Base-by-base conservation (phyloP, 53 echinoderm and acorn worm species). In the Apostichopus leukothele region DNA sequence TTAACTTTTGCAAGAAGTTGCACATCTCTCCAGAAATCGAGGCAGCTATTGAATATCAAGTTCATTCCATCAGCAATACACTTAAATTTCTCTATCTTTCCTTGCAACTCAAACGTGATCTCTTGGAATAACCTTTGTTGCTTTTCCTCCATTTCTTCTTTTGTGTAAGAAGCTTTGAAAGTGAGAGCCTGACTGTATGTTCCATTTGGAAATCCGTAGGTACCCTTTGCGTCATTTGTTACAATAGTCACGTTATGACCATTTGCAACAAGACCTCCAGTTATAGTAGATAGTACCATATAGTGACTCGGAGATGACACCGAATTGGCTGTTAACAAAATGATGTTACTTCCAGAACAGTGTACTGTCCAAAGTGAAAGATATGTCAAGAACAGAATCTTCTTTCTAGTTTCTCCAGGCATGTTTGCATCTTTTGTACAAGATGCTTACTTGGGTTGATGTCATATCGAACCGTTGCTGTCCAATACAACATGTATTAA, bases 181-280 rank as follows among this genome's bases (percentile, higher is more conserved):
- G 19, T 53, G 23, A 87, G 25, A 7, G 75, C 25, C 22, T 75
- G 74, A 18, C 74, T 75, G 75, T 71, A 87, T 21, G 88, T 54
- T 5, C 61, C 87, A 51, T 86, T 76, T 51, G 59, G 86, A 50
- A 92, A 86, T 5, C 92, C 92, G 14, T 27, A 79, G 7, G 57
- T 86, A 0, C 13, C 86, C 57, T 26, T 55, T 5, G 53, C 53
- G 27, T 91, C 86, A 76, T 89, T 67, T 22, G 92, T 55, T 7
- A 95, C 76, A 53, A 91, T 88, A 9, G 92, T 92, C 12, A 95
- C 92, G 39, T 95, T 88, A 60, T 95, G 91, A 18, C 92, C 92
- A 19, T 80, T 74, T 21, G 89, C 16, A 2, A 92, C 89, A 63
- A 92, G 79, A 7, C 83, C 89, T 67, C 85, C 20, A 50, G 92